Evolutionary conservation across 2,888 invertebrate species (phyloP).

Genomic region (Brachynemurus nebulosus): DNA sequence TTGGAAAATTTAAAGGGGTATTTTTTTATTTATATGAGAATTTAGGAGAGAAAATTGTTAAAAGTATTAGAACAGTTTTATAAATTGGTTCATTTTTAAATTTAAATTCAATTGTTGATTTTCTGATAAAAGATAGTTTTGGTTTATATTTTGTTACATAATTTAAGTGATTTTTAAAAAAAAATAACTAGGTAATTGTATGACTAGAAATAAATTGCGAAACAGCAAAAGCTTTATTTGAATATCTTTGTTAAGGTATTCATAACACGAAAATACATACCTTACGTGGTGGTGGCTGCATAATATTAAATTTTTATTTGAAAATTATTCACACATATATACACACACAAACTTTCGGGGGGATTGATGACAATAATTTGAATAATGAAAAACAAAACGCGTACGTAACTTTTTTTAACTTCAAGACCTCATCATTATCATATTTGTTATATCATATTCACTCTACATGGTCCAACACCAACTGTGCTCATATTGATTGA

Average conservation of each 20-base stretch:
- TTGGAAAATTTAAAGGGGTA: too few species aligned
- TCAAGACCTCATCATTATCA: slow-evolving; percentile 1
- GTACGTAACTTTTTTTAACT: not conserved
- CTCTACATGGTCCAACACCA: not conserved
- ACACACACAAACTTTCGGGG: not conserved
- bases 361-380: not conserved
- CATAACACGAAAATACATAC: slow-evolving; percentile 42
- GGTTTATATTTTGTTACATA: not conserved
- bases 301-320: slow-evolving; percentile 27
- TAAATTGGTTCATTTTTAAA: too few species aligned
- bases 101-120: too few species aligned
- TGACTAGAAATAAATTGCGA: not conserved
- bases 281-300: slow-evolving; percentile 82
- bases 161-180: not conserved
- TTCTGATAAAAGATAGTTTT: too few species aligned
- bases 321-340: not conserved
- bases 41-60: too few species aligned
- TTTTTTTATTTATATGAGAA: too few species aligned
- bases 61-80: too few species aligned
- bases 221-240: too few species aligned
- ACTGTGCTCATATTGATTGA: slow-evolving; percentile 7
- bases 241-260: too few species aligned
- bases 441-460: not conserved
- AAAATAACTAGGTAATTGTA: not conserved
- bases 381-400: not conserved